phyloP scores from a whole-genome alignment of 2,113 vertebrate genomes.

The Mirounga angustirostris region DNA sequence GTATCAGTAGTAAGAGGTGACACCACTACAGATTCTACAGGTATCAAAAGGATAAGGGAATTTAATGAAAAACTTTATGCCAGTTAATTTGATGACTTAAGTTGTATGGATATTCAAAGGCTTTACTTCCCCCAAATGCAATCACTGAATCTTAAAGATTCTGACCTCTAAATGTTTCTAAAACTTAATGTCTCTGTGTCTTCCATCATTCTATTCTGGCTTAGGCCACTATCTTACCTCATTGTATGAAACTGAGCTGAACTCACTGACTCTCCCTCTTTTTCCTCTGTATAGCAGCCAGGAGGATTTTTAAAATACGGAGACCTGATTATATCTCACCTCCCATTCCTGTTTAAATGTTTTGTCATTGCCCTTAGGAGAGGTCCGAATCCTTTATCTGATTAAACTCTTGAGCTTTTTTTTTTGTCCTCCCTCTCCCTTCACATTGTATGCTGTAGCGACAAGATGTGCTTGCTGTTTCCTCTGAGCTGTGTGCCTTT shows the following conservation, averaged over 20 bases:
- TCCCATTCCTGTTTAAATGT: constrained; percentile 32
- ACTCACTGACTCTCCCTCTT: neutral
- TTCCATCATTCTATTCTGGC: neutral
- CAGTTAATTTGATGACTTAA: neutral
- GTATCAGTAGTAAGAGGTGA: neutral
- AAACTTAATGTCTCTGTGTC: neutral
- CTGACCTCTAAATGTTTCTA: neutral
- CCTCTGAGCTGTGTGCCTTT: neutral
- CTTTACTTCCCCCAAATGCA: neutral
- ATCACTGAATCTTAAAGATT: constrained; percentile 43
- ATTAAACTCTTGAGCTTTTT: neutral
- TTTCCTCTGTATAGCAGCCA: neutral
- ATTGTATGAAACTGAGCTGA: neutral
- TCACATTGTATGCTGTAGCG: neutral
- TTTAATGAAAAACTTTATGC: constrained; percentile 17
- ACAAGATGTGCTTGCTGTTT: neutral
- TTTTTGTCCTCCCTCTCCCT: neutral
- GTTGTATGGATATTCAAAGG: neutral
- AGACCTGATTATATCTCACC: neutral
- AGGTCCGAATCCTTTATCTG: neutral
- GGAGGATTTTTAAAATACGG: neutral
- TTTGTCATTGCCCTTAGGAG: neutral
- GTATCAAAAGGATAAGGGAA: neutral
- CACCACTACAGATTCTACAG: neutral
- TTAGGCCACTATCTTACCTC: neutral